Evolutionary conservation across 2,797 vertebrate genomes (phyloP).

Genomic region (Yasuhikotakia modesta): DNA sequence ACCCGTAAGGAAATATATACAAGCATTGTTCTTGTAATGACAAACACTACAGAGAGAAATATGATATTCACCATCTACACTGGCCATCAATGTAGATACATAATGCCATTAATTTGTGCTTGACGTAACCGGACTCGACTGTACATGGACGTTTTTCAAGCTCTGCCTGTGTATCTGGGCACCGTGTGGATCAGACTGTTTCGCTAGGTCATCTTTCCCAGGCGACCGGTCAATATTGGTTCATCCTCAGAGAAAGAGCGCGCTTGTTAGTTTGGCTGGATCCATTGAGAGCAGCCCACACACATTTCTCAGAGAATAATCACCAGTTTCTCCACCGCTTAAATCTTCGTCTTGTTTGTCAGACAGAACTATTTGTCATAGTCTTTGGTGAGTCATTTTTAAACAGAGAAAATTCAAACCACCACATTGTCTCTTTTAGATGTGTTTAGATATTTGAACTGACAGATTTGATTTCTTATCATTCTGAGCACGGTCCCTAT

Average conservation of each 20-base stretch:
- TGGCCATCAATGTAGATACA: slow-evolving; percentile 13
- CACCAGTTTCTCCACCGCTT: slow-evolving; percentile 63
- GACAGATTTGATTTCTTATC: slow-evolving; percentile 20
- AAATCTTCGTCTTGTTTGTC: slow-evolving; percentile 66
- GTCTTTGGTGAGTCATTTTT: slow-evolving; percentile 64
- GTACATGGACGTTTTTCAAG: slow-evolving; percentile 2
- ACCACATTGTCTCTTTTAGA: slow-evolving; percentile 41
- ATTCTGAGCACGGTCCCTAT: slow-evolving; percentile 1
- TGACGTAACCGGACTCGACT: slow-evolving; percentile 20
- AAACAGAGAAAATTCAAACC: slow-evolving; percentile 61
- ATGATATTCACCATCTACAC: no score
- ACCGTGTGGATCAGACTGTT: slow-evolving; percentile 63
- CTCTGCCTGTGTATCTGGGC: slow-evolving; percentile 38
- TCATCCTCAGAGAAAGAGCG: slow-evolving; percentile 61
- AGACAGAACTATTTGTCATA: slow-evolving; percentile 64
- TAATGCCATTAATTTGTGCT: slow-evolving; percentile 29
- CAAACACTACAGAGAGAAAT: slow-evolving; percentile 30
- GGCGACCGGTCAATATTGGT: slow-evolving; percentile 60
- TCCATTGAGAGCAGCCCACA: slow-evolving; percentile 43
- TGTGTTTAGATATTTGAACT: slow-evolving; percentile 25
- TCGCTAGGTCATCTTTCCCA: slow-evolving; percentile 53
- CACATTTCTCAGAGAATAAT: slow-evolving; percentile 61
- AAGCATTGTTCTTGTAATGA: slow-evolving; percentile 35
- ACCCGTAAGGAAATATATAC: slow-evolving; percentile 37
- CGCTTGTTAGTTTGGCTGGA: slow-evolving; percentile 57